Percentiles rank a stretch among this genome's conserved stretches.
Evolutionary conservation across 2,113 vertebrate genomes (phyloP).

Genomic region (Oreochromis spilurus): DNA sequence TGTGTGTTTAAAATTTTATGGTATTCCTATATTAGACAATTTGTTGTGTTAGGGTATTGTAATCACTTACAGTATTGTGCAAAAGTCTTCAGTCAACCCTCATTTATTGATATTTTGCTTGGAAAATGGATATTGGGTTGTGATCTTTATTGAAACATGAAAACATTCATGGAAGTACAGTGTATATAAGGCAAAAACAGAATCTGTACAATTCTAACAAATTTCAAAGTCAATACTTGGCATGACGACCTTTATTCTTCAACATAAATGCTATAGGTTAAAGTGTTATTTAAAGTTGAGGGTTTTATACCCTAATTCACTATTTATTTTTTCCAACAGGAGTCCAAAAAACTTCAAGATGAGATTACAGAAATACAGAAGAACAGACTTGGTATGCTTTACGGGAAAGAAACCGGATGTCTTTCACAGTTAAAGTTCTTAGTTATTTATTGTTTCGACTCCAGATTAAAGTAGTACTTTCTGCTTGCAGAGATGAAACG

Average conservation of each 20-base stretch:
- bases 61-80: background rate
- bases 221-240: background rate
- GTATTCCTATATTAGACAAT: background rate
- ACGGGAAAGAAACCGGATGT: background rate
- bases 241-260: background rate
- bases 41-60: background rate
- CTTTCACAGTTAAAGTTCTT: background rate
- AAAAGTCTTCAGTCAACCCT: background rate
- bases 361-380: conserved; percentile 70
- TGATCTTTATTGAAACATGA: background rate
- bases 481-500: conserved; percentile 58
- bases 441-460: background rate
- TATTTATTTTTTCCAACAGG: conserved; percentile 43
- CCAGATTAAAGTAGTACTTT: background rate
- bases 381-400: conserved; percentile 64
- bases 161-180: background rate
- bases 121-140: background rate
- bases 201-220: background rate
- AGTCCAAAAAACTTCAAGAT: conserved; percentile 64
- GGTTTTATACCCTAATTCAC: background rate
- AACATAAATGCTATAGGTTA: background rate
- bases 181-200: background rate
- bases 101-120: background rate
- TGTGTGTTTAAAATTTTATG: background rate
- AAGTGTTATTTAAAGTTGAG: background rate